A percentile compares a stretch with the other conserved stretches of the same genome.
Conservation (phyloP, 2,888 invertebrate genomes). For the Tricholauxania praeusta region DNA sequence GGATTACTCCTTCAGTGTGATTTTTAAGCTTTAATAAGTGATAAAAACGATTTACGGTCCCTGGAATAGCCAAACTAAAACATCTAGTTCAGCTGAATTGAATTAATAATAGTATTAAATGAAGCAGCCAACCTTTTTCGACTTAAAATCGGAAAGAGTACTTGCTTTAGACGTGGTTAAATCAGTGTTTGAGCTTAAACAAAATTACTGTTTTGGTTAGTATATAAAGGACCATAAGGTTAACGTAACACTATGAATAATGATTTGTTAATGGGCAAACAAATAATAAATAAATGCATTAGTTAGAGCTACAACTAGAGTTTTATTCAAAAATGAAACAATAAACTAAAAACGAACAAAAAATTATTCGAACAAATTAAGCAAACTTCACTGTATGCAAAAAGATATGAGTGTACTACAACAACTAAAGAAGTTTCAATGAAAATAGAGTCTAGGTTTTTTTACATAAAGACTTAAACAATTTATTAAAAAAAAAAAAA, state of each 20-base stretch:
- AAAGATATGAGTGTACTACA: slow-evolving; percentile 30
- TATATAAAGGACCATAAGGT: too few species aligned
- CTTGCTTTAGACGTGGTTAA: too few species aligned
- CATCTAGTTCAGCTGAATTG: too few species aligned
- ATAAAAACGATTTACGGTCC: too few species aligned
- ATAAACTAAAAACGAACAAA: neutral
- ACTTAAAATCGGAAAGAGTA: too few species aligned
- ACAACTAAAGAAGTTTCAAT: slow-evolving; percentile 12
- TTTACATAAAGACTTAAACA: neutral
- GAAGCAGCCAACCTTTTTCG: too few species aligned
- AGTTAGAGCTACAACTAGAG: neutral
- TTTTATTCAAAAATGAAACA: neutral
- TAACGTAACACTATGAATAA: neutral
- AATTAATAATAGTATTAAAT: too few species aligned
- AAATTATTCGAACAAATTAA: slow-evolving; percentile 13
- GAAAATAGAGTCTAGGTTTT: too few species aligned
- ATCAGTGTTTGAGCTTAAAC: neutral
- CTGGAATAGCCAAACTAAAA: too few species aligned
- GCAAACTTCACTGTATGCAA: slow-evolving; percentile 22
- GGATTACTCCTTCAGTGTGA: too few species aligned
- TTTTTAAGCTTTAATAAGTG: too few species aligned
- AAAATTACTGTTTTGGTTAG: too few species aligned
- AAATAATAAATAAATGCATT: neutral
- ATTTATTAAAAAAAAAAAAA: neutral
- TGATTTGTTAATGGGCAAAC: neutral